Evolutionary conservation across 2,113 vertebrate species (phyloP), one percentile per base, ranked within the genome.

Genomic region (Chloroceryle aenea): DNA sequence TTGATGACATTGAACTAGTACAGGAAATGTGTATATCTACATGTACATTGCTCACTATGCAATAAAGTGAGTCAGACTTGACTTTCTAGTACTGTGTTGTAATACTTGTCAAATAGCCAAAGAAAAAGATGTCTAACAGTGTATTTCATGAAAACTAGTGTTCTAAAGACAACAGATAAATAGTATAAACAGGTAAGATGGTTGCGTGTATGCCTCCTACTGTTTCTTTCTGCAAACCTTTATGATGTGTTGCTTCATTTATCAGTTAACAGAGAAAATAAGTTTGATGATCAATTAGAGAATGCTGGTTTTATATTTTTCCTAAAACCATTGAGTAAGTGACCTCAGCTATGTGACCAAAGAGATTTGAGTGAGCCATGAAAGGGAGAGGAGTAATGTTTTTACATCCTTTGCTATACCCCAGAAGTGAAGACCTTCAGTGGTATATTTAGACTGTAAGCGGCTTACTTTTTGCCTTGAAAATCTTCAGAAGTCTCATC

Each of bases 141-240:
- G 5, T 27, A 17, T 56, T 80, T 38, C 11, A 38, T 9, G 8
- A 91, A 91, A 73, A 59, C 32, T 19, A 59, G 6, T 26, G 9
- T 34, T 68, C 79, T 80, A 42, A 88, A 76, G 10, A 42, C 6
- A 26, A 29, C 15, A 22, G 12, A 12, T 45, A 55, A 82, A 64
- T 43, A 64, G 4, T 16, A 71, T 10, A 12, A 69, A n/a, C 1
- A 4, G 5, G 8, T 52, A 55, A 63, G 23, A 25, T 15, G 6
- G 6, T 34, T 78, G 62, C 1, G 0, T 27, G 6, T 18, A 62
- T 32, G 12, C 16, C 4, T 56, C 12, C 11, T 43, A 12, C 13
- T 66, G 10, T 52, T 48, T 82, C 9, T 36, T 74, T 42, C 47
- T 32, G 47, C 3, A 34, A 61, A 43, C 3, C 5, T 38, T 76